Conservation (phyloP, 2,797 vertebrate species). For the Sternarchorhynchus goeldii region DNA sequence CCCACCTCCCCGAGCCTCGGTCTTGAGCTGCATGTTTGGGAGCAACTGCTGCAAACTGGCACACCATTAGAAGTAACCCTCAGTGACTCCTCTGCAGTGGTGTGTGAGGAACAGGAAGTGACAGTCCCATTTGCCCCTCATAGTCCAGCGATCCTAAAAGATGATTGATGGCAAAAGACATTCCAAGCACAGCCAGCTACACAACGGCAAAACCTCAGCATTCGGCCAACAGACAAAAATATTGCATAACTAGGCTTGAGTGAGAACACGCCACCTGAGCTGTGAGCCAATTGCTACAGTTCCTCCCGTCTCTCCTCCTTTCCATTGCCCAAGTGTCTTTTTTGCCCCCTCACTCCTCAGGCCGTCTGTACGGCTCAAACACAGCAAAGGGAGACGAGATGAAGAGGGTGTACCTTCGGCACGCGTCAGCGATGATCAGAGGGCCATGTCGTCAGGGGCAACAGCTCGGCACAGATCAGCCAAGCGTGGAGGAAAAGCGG, state of each 20-base stretch:
- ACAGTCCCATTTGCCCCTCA: constrained; percentile 40
- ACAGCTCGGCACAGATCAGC: background rate
- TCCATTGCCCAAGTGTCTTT: background rate
- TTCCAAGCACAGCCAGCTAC: constrained; percentile 38
- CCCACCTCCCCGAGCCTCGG: constrained; percentile 9
- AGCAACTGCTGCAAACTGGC: constrained; percentile 50
- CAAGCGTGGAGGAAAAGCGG: background rate
- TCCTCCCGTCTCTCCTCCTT: background rate
- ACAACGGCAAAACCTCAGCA: constrained; percentile 27
- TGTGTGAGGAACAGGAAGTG: constrained; percentile 53
- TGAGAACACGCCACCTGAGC: constrained; percentile 47
- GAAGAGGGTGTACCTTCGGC: constrained; percentile 26
- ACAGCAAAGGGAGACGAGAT: constrained; percentile 30
- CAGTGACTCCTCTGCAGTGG: constrained; percentile 48
- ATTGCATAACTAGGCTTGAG: constrained; percentile 50
- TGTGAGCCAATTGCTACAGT: constrained; percentile 14
- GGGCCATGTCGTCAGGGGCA: constrained; percentile 1
- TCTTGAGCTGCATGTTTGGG: constrained; percentile 8
- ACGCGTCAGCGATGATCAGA: constrained; percentile 30
- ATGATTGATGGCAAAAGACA: constrained; percentile 57
- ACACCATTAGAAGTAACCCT: constrained; percentile 43
- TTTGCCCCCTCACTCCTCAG: background rate
- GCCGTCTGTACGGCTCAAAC: constrained; percentile 51
- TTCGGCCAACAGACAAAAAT: constrained; percentile 47
- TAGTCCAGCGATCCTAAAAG: constrained; percentile 45